A percentile compares a stretch with the other conserved stretches of the same genome.
Evolutionary conservation across 2,113 vertebrate species (phyloP).

Genomic region (Hippotragus niger): DNA sequence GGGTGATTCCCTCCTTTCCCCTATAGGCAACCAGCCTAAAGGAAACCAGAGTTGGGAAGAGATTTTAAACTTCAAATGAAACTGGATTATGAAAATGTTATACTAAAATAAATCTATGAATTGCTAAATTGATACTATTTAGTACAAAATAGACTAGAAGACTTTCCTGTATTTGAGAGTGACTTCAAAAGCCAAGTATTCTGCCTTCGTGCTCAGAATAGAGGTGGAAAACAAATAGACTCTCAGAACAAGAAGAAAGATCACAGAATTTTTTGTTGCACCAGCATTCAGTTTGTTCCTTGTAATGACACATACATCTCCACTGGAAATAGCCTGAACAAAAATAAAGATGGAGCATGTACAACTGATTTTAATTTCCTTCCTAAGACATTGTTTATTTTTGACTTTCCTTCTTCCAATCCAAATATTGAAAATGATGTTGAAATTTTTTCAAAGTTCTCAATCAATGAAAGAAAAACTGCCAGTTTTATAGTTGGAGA

Average conservation of each 20-base stretch:
- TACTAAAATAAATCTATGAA: not conserved
- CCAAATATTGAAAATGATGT: not conserved
- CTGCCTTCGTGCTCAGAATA: not conserved
- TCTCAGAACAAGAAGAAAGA: conserved; percentile 8
- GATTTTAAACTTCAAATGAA: not conserved
- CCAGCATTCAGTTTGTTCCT: not conserved
- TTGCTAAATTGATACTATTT: not conserved
- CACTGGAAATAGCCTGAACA: not conserved
- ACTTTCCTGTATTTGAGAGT: not conserved
- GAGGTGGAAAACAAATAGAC: not conserved
- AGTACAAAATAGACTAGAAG: not conserved
- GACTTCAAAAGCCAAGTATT: not conserved
- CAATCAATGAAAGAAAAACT: not conserved
- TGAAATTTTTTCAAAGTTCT: conserved; percentile 18
- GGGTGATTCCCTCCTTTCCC: not conserved
- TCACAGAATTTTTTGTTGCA: not conserved
- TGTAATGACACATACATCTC: not conserved
- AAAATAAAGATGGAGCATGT: not conserved
- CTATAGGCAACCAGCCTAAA: not conserved
- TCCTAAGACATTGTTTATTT: not conserved
- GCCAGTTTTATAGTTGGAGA: not conserved
- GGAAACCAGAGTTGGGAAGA: not conserved
- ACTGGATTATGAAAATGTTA: not conserved
- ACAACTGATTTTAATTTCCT: not conserved
- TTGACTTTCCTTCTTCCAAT: not conserved